Conservation (phyloP, 2,888 invertebrate genomes). For the Neoscelio sp. region DNA sequence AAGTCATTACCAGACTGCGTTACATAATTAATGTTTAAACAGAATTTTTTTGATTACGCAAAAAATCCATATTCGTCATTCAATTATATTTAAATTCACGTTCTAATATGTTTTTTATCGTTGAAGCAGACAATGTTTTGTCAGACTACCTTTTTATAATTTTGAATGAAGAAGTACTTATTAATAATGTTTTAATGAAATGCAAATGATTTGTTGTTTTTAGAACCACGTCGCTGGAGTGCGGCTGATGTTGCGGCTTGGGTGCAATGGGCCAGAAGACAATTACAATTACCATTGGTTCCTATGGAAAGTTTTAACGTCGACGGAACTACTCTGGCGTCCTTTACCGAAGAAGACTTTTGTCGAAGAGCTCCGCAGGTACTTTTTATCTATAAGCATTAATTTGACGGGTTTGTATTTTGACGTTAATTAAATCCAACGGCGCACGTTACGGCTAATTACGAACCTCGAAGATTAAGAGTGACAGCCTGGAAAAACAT, state of each 20-base stretch:
- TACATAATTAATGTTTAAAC: neutral
- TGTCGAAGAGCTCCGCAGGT: conserved; percentile 93
- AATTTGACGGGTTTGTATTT: no score
- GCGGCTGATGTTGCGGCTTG: conserved; percentile 93
- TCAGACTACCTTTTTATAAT: conserved; percentile 3
- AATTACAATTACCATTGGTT: conserved; percentile 90
- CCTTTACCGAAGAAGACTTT: conserved; percentile 94
- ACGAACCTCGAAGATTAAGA: neutral
- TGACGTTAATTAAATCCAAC: no score
- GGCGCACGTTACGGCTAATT: no score
- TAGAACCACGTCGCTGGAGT: conserved; percentile 96
- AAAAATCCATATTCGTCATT: no score
- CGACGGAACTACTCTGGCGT: conserved; percentile 90
- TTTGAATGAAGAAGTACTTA: no score
- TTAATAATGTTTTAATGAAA: no score
- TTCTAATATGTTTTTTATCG: neutral
- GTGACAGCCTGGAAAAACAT: conserved; percentile 22
- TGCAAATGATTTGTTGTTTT: conserved; percentile 69
- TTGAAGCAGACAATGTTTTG: neutral
- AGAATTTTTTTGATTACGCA: no score
- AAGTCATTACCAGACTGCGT: neutral
- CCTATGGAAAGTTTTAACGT: conserved; percentile 91
- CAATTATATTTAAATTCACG: neutral
- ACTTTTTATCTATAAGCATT: no score
- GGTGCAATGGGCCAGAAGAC: conserved; percentile 94